Evolutionary conservation across 1,140 invertebrate species (phyloP).

Genomic region (Phthorimaea operculella): DNA sequence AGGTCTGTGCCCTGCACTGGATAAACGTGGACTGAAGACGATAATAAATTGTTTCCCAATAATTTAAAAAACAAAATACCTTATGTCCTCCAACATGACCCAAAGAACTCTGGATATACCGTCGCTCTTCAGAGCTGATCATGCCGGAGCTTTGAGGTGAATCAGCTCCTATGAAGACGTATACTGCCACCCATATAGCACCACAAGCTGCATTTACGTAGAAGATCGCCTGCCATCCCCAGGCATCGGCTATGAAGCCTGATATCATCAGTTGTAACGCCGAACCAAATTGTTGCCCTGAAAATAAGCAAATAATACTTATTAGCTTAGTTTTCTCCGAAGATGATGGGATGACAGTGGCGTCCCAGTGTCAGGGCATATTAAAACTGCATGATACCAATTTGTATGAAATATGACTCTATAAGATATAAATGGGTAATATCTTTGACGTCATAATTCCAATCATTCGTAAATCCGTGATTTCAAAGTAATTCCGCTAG

Average conservation of each 20-base stretch:
- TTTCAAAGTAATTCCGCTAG: too few species aligned
- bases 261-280: constrained; percentile 41
- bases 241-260: constrained; percentile 42
- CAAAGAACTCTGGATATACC: constrained; percentile 67
- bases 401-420: too few species aligned
- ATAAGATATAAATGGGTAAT: too few species aligned
- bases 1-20: too few species aligned
- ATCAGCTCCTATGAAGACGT: constrained; percentile 70
- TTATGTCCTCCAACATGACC: constrained; percentile 44
- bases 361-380: neutral
- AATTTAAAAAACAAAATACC: constrained; percentile 20
- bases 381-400: too few species aligned
- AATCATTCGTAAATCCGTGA: too few species aligned
- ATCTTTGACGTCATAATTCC: too few species aligned
- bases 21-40: too few species aligned
- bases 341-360: too few species aligned
- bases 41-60: too few species aligned
- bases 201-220: constrained; percentile 74
- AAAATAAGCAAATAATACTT: constrained; percentile 8
- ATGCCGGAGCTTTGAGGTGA: constrained; percentile 68
- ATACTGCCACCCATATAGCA: constrained; percentile 69
- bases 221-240: constrained; percentile 78
- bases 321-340: too few species aligned
- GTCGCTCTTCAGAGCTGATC: constrained; percentile 68
- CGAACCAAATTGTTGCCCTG: constrained; percentile 36